Percentiles rank a stretch among this genome's conserved stretches.
phyloP scores from a whole-genome alignment of 2,888 invertebrate species.

The Meganola albula region DNA sequence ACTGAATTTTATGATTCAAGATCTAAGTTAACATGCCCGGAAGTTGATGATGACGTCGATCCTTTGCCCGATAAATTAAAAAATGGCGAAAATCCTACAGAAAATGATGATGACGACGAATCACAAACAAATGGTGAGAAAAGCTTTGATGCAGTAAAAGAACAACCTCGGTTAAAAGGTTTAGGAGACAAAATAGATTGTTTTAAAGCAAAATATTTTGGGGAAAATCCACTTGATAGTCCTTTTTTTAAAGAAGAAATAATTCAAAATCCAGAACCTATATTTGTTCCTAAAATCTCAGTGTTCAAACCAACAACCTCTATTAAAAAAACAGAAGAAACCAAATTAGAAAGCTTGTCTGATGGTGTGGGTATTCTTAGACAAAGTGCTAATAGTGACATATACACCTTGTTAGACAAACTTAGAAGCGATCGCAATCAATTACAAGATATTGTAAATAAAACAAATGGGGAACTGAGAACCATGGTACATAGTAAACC shows the following conservation, averaged over 20 bases:
- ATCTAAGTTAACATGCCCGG: conserved; percentile 66
- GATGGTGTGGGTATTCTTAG: conserved; percentile 5
- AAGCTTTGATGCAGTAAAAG: conserved; percentile 40
- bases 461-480: conserved; percentile 20
- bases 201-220: conserved; percentile 85
- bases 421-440: conserved; percentile 28
- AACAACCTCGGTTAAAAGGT: conserved; percentile 75
- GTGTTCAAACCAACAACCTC: conserved; percentile 29
- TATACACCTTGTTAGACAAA: conserved; percentile 36
- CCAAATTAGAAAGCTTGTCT: not conserved
- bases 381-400: conserved; percentile 23
- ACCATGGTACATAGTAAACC: conserved; percentile 8
- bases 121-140: conserved; percentile 36
- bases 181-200: conserved; percentile 87
- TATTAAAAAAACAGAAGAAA: not conserved
- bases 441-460: conserved; percentile 22
- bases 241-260: conserved; percentile 81
- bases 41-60: conserved; percentile 73
- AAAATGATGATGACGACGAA: conserved; percentile 37
- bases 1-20: conserved; percentile 85
- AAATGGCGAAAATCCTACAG: conserved; percentile 47
- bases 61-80: conserved; percentile 74
- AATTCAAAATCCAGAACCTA: conserved; percentile 67
- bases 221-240: conserved; percentile 84
- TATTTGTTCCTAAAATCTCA: conserved; percentile 36